These are phyloP conservation scores for Prorops nasuta DNA, from an alignment of 1,140 invertebrate genomes.

Conservation along the genomic window DNA sequence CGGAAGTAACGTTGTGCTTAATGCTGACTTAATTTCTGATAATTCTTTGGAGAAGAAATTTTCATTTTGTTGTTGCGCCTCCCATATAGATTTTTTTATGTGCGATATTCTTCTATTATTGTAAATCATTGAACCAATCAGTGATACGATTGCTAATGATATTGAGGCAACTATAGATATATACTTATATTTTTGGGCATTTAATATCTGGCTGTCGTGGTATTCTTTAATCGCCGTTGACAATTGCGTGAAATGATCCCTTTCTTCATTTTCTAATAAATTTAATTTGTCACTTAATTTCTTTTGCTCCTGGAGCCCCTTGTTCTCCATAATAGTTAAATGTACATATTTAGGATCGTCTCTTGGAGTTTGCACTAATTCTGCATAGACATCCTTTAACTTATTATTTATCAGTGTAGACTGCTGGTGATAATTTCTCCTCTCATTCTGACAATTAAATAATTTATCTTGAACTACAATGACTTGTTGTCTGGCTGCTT, in stretches of 20 bases:
- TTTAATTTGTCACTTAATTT: conserved; percentile 32
- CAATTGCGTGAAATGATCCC: conserved; percentile 45
- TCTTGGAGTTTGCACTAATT: conserved; percentile 42
- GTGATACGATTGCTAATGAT: conserved; percentile 39
- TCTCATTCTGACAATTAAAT: conserved; percentile 45
- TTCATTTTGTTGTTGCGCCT: conserved; percentile 37
- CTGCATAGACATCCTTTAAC: conserved; percentile 46
- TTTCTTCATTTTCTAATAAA: conserved; percentile 43
- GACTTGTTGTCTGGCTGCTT: conserved; percentile 40
- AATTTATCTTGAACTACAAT: conserved; percentile 44
- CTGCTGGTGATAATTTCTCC: conserved; percentile 31
- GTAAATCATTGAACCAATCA: conserved; percentile 45
- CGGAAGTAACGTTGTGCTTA: neutral
- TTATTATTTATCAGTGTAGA: conserved; percentile 32
- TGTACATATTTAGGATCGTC: conserved; percentile 51
- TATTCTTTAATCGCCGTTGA: conserved; percentile 53
- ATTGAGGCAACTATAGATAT: conserved; percentile 47
- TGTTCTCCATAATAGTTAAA: conserved; percentile 48
- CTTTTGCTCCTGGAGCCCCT: conserved; percentile 41
- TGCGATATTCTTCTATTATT: conserved; percentile 42
- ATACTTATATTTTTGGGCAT: conserved; percentile 50
- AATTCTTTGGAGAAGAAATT: conserved; percentile 16
- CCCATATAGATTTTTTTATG: conserved; percentile 32
- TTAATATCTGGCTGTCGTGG: conserved; percentile 48
- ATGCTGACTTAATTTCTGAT: neutral